Evolutionary conservation across 2,888 invertebrate species (phyloP).

Genomic region (Drosophila colorata): DNA sequence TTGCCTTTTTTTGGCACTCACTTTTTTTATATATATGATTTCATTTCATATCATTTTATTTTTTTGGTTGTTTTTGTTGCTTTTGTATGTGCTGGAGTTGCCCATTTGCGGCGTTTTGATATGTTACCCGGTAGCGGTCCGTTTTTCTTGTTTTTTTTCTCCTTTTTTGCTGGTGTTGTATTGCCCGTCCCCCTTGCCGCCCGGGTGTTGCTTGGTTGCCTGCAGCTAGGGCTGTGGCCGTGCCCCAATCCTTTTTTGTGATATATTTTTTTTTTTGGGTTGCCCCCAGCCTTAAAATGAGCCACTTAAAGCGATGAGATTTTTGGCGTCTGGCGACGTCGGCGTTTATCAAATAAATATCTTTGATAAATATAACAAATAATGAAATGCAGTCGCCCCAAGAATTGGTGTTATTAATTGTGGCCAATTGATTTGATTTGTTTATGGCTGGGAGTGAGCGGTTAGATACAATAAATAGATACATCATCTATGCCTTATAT

Average conservation of each 20-base stretch:
- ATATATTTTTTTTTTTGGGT: slow-evolving; percentile 4
- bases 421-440: slow-evolving; percentile 74
- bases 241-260: slow-evolving; percentile 34
- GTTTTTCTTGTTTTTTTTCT: slow-evolving; percentile 2
- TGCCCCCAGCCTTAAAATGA: slow-evolving; percentile 59
- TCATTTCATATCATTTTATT: slow-evolving; percentile 58
- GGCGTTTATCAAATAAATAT: slow-evolving; percentile 80
- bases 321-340: slow-evolving; percentile 77
- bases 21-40: slow-evolving; percentile 54
- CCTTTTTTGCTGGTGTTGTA: slow-evolving; percentile 20
- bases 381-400: slow-evolving; percentile 71
- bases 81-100: slow-evolving; percentile 48
- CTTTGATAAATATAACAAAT: slow-evolving; percentile 80
- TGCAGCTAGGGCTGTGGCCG: slow-evolving; percentile 46
- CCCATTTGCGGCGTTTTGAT: slow-evolving; percentile 81
- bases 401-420: slow-evolving; percentile 78
- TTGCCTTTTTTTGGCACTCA: slow-evolving; percentile 65
- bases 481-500: slow-evolving; percentile 41
- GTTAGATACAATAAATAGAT: slow-evolving; percentile 15
- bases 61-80: slow-evolving; percentile 20
- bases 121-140: slow-evolving; percentile 77
- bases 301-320: slow-evolving; percentile 80
- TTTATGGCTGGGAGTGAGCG: slow-evolving; percentile 48
- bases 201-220: slow-evolving; percentile 62
- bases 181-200: slow-evolving; percentile 8